Conservation (phyloP, 2,888 invertebrate genomes). For the Epinotia brunnichana region DNA sequence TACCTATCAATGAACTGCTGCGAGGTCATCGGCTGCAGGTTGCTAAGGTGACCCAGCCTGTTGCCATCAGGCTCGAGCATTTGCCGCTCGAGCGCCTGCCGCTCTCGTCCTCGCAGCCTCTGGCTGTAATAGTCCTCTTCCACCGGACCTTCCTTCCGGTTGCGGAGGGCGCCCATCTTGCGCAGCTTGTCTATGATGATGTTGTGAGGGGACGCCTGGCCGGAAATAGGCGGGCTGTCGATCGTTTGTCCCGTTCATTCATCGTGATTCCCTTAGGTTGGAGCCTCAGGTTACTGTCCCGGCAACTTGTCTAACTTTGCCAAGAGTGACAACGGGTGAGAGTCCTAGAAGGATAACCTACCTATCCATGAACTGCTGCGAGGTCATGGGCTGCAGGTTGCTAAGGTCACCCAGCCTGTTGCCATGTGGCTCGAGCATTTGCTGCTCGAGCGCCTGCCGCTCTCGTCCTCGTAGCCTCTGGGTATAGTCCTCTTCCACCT, state of each 20-base stretch:
- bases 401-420: conserved; percentile 49
- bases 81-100: conserved; percentile 42
- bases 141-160: conserved; percentile 57
- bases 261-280: no score
- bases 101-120: conserved; percentile 54
- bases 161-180: conserved; percentile 71
- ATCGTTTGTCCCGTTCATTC: no score
- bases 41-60: conserved; percentile 48
- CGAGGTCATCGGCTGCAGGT: conserved; percentile 70
- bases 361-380: conserved; percentile 45
- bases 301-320: conserved; percentile 78
- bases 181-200: no score
- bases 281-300: no score
- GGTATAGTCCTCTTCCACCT: conserved; percentile 54
- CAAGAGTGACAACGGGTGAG: conserved; percentile 71
- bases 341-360: conserved; percentile 58
- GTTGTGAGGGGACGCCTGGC: no score
- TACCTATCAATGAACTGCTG: conserved; percentile 43
- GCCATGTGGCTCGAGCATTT: conserved; percentile 45
- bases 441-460: conserved; percentile 51
- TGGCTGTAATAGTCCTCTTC: conserved; percentile 55
- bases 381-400: conserved; percentile 70
- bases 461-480: conserved; percentile 54
- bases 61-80: conserved; percentile 43
- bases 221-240: no score